Conservation (phyloP, 1,140 invertebrate genomes). For the Limonius californicus region DNA sequence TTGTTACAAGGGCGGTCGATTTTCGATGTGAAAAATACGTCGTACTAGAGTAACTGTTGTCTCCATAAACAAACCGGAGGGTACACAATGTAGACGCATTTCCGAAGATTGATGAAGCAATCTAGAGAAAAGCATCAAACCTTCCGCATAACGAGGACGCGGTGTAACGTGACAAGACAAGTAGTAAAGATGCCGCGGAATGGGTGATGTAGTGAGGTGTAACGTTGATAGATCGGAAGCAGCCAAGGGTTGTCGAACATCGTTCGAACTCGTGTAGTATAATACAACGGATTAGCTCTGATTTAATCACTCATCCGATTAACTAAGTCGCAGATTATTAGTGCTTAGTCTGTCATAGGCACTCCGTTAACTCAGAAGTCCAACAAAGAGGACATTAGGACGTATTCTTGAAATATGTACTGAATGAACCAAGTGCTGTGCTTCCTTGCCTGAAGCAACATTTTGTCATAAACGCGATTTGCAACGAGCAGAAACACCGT, state of each 20-base stretch:
- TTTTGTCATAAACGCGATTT: slow-evolving; percentile 9
- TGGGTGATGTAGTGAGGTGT: slow-evolving; percentile 28
- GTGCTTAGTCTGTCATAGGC: background rate
- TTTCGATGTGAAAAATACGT: slow-evolving; percentile 6
- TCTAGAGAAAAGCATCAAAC: slow-evolving; percentile 31
- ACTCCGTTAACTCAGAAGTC: too few species aligned
- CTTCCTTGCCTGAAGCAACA: background rate
- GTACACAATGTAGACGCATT: slow-evolving; percentile 11
- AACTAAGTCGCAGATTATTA: background rate
- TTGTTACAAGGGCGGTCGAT: background rate
- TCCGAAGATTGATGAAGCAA: slow-evolving; percentile 30
- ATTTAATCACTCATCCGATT: slow-evolving; percentile 4
- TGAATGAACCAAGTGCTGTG: too few species aligned
- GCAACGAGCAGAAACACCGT: slow-evolving; percentile 9
- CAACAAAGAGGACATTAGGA: too few species aligned
- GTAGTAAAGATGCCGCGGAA: slow-evolving; percentile 29
- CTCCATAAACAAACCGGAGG: slow-evolving; percentile 8
- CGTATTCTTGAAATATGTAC: too few species aligned
- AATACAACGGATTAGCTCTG: slow-evolving; percentile 20
- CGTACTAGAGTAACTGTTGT: slow-evolving; percentile 2
- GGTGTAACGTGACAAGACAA: slow-evolving; percentile 30
- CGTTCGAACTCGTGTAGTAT: slow-evolving; percentile 24
- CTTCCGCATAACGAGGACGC: slow-evolving; percentile 27
- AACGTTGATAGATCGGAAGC: slow-evolving; percentile 30
- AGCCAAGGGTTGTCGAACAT: slow-evolving; percentile 22